These are phyloP conservation scores for Trichonephila clavata DNA, from an alignment of 1,140 invertebrate species.

Conservation along the genomic window DNA sequence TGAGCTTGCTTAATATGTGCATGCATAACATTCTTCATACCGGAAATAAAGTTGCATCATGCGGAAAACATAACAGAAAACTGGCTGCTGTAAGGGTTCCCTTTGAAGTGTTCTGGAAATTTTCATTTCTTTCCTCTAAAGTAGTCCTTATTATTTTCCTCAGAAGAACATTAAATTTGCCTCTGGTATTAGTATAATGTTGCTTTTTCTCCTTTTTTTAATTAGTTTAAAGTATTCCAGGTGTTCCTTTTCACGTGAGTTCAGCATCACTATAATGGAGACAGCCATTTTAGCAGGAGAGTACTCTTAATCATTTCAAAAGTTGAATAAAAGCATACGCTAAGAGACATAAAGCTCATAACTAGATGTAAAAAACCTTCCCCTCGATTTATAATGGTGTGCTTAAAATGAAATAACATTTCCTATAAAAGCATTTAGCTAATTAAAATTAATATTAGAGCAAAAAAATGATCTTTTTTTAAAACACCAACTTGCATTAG, in stretches of 20 bases:
- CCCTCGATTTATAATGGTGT: not conserved
- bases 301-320: constrained; percentile 8
- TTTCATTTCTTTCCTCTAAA: not conserved
- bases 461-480: not conserved
- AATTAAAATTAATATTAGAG: not conserved
- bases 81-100: not conserved
- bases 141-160: constrained; percentile 15
- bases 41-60: not conserved
- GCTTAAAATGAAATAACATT: not conserved
- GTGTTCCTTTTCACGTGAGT: not conserved
- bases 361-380: not conserved
- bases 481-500: not conserved
- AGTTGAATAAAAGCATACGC: not conserved
- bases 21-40: not conserved
- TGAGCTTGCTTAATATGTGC: not conserved
- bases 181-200: not conserved
- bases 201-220: not conserved
- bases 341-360: not conserved
- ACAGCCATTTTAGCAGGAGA: not conserved
- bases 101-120: not conserved
- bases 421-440: not conserved
- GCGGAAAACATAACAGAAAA: not conserved
- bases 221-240: constrained; percentile 43
- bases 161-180: not conserved
- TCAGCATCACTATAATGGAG: not conserved